These are phyloP conservation scores for Macaria notata DNA, from an alignment of 2,888 invertebrate species.

Conservation along the genomic window DNA sequence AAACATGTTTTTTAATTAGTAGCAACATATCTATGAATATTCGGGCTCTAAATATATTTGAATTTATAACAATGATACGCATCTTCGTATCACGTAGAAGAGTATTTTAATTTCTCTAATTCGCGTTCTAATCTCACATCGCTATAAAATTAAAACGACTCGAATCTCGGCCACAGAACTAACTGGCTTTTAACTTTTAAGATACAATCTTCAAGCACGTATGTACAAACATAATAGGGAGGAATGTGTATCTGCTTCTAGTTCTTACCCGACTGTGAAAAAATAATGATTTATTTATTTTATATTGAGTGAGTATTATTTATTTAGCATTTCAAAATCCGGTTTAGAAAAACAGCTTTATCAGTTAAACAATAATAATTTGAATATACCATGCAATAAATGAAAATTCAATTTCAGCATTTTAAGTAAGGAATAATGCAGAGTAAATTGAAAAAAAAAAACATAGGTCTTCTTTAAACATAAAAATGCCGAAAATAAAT, in stretches of 20 bases:
- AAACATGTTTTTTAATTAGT: slow-evolving; percentile 23
- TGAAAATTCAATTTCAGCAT: too few species aligned
- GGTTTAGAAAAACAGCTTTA: too few species aligned
- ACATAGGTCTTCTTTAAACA: too few species aligned
- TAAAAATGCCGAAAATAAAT: too few species aligned
- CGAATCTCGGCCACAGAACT: slow-evolving; percentile 13
- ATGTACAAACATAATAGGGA: slow-evolving; percentile 27
- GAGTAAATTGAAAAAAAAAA: too few species aligned
- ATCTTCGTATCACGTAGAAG: slow-evolving; percentile 42
- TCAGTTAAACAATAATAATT: too few species aligned
- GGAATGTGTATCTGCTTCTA: slow-evolving; percentile 14
- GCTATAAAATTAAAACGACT: slow-evolving; percentile 46
- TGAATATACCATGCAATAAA: too few species aligned
- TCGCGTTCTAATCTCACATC: slow-evolving; percentile 47
- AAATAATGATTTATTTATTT: too few species aligned
- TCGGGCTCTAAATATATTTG: slow-evolving; percentile 22
- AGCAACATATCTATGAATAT: slow-evolving; percentile 28
- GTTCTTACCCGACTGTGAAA: too few species aligned
- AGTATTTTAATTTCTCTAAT: slow-evolving; percentile 46
- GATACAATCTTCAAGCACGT: slow-evolving; percentile 25
- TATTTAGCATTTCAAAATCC: too few species aligned
- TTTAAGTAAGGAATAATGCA: too few species aligned
- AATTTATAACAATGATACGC: slow-evolving; percentile 30
- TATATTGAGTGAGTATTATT: too few species aligned
- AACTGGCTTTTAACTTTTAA: slow-evolving; percentile 21